Base-by-base conservation (phyloP, 2,113 vertebrate genomes). In the Macaca nemestrina region DNA sequence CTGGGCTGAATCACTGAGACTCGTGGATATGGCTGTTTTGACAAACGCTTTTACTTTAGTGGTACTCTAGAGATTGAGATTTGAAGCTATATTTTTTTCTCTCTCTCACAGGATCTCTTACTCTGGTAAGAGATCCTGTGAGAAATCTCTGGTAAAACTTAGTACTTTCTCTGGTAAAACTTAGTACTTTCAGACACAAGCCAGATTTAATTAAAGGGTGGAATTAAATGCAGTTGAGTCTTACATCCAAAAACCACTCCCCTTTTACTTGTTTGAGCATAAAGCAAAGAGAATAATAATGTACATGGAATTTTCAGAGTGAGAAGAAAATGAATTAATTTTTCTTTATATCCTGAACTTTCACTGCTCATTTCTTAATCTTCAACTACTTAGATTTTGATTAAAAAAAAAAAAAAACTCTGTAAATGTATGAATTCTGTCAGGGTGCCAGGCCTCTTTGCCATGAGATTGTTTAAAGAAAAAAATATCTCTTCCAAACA, bases 141-240 rank as follows among this genome's bases (percentile, higher is more conserved):
- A 45, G 45, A 45, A 9, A 45, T 78, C 90, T 89, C 73, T 88
- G n/a, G 32, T 43, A 86, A 78, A 95, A 70, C 61, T 35, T 67
- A 73, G 40, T 88, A 61, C 84, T 92, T 96, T 78, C 90, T 89
- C 73, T 88, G n/a, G 32, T 43, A 86, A 78, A 95, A 70, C 61
- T 35, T 67, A 73, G 40, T 88, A 61, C 84, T 92, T 97, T 50
- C 38, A 85, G 93, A 90, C 40, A 93, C 3, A 88, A 86, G 50
- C 32, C 88, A 95, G 55, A 84, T 35, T 94, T 81, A 95, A 94
- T 96, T 86, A 95, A 97, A 82, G 52, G 72, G 35, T 78, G 23
- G 38, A 95, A 81, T 50, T 95, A 94, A 92, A 84, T 84, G 52
- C 17, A 88, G 32, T 22, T 43, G 48, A 38, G 10, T 57, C n/a